These are phyloP conservation scores for Antheraea pernyi DNA, from an alignment of 1,140 invertebrate species.

Conservation along the genomic window DNA sequence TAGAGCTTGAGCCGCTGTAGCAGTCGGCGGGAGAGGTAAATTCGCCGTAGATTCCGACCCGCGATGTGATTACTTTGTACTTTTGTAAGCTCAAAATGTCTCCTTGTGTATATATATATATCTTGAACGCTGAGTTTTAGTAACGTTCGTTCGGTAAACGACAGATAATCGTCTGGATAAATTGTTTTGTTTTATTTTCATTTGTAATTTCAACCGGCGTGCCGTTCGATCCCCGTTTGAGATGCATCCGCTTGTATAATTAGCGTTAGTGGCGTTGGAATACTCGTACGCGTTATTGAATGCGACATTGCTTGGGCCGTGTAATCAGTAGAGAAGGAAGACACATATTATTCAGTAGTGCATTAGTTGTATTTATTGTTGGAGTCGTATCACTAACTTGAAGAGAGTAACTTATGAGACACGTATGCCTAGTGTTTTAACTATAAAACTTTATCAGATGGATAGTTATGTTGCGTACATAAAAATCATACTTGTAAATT, in stretches of 20 bases:
- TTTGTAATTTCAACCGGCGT: conserved; percentile 23
- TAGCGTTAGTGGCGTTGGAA: conserved; percentile 21
- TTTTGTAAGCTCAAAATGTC: conserved; percentile 77
- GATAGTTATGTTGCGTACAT: conserved; percentile 55
- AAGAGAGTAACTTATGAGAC: conserved; percentile 40
- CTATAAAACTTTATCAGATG: conserved; percentile 49
- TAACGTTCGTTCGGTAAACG: conserved; percentile 52
- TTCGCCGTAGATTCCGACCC: conserved; percentile 70
- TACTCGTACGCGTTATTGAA: not conserved
- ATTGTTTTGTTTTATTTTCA: conserved; percentile 48
- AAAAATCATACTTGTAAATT: conserved; percentile 74
- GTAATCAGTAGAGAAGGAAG: conserved; percentile 57
- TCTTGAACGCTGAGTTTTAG: conserved; percentile 60
- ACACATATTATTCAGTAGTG: conserved; percentile 52
- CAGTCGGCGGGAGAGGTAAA: conserved; percentile 72
- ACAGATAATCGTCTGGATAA: conserved; percentile 55
- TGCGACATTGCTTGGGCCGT: conserved; percentile 59
- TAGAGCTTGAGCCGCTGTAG: conserved; percentile 69
- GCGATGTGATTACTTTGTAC: conserved; percentile 76
- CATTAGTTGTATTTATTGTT: conserved; percentile 66
- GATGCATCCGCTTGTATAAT: conserved; percentile 28
- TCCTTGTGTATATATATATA: conserved; percentile 71
- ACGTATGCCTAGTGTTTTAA: conserved; percentile 53
- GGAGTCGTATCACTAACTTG: conserved; percentile 52
- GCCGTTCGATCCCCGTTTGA: conserved; percentile 16